A percentile compares a stretch with the other conserved stretches of the same genome.
Evolutionary conservation across 2,888 invertebrate species (phyloP).

Genomic region (Crocallis elinguaria): DNA sequence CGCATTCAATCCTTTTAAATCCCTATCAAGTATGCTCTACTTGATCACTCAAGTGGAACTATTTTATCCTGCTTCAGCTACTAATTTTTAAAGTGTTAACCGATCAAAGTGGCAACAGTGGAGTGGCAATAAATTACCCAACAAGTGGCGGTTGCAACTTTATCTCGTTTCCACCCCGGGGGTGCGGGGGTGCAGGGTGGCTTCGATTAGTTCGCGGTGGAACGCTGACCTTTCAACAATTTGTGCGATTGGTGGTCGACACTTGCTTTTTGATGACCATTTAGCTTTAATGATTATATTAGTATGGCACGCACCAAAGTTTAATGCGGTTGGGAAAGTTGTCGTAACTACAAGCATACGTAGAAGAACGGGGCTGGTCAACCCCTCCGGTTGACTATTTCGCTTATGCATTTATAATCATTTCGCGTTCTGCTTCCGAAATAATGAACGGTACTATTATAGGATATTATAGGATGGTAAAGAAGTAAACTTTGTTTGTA

Average conservation of each 20-base stretch:
- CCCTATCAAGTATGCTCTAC: neutral
- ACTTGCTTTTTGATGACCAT: constrained; percentile 20
- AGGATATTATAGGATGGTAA: too few relatives aligned
- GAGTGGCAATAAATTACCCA: constrained; percentile 59
- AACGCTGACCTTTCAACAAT: constrained; percentile 23
- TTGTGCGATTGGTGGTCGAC: constrained; percentile 22
- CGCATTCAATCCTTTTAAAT: neutral
- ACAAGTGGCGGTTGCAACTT: constrained; percentile 52
- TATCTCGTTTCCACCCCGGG: constrained; percentile 61
- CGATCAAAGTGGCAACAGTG: constrained; percentile 18
- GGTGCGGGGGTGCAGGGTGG: constrained; percentile 40
- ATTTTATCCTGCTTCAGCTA: neutral
- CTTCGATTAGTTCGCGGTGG: constrained; percentile 33
- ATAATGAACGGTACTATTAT: too few relatives aligned
- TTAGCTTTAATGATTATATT: neutral
- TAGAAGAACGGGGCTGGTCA: too few relatives aligned
- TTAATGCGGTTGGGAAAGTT: too few relatives aligned
- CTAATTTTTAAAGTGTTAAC: constrained; percentile 24
- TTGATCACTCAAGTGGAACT: neutral
- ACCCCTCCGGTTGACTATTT: too few relatives aligned
- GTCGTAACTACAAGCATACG: too few relatives aligned
- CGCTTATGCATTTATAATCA: too few relatives aligned
- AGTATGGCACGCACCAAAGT: too few relatives aligned
- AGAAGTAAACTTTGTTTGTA: too few relatives aligned
- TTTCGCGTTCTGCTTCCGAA: too few relatives aligned